Evolutionary conservation across 1,140 invertebrate genomes (phyloP).

Genomic region (Achatina immaculata): DNA sequence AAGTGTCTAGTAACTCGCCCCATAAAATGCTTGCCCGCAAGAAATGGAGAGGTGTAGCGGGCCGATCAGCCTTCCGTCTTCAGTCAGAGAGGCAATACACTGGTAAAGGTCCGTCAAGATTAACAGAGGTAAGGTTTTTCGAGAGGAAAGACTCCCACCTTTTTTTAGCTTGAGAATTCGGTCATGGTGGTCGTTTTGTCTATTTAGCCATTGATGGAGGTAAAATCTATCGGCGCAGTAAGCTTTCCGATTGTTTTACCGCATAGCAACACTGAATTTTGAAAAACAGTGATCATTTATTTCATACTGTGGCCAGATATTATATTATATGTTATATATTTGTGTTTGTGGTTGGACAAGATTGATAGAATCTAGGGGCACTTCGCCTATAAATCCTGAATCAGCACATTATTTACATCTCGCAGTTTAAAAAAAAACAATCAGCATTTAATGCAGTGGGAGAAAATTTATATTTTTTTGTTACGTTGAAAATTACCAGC

Average conservation of each 20-base stretch:
- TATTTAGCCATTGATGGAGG: neutral
- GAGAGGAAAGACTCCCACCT: too few relatives aligned
- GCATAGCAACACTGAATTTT: neutral
- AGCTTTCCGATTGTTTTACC: neutral
- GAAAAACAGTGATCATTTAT: neutral
- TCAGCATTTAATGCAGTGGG: too few relatives aligned
- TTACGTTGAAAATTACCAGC: too few relatives aligned
- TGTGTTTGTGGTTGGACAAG: too few relatives aligned
- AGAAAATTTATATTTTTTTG: too few relatives aligned
- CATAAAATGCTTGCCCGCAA: conserved; percentile 33
- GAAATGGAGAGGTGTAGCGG: conserved; percentile 30
- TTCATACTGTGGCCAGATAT: too few relatives aligned
- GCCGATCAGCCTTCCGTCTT: conserved; percentile 30
- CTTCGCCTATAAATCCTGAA: conserved; percentile 12
- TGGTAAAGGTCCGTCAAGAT: conserved; percentile 24
- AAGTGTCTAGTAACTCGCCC: neutral
- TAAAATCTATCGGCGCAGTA: neutral
- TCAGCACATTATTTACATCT: too few relatives aligned
- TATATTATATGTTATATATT: too few relatives aligned
- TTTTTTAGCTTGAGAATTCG: neutral
- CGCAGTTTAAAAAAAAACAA: too few relatives aligned
- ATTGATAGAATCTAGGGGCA: too few relatives aligned
- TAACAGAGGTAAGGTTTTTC: conserved; percentile 29
- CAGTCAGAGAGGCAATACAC: conserved; percentile 33
- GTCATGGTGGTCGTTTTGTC: neutral